Evolutionary conservation across 2,888 invertebrate genomes (phyloP).

Genomic region (Pristionchus entomophagus): DNA sequence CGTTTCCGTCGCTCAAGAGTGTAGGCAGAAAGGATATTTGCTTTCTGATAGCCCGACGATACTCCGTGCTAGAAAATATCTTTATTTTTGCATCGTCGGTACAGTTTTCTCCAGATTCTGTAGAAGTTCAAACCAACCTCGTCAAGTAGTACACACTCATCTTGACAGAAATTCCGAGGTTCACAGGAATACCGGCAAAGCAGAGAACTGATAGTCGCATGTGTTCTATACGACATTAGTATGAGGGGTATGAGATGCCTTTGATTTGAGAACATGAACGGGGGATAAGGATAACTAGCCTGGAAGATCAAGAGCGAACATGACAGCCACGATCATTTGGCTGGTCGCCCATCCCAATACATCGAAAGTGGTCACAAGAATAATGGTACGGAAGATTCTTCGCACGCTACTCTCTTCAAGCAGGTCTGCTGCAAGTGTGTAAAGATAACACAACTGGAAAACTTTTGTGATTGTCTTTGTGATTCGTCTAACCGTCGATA

Average conservation of each 20-base stretch:
- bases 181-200: neutral
- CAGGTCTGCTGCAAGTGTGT: no score
- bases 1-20: no score
- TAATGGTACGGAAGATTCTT: neutral
- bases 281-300: no score
- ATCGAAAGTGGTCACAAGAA: neutral
- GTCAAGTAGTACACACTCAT: neutral
- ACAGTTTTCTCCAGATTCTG: no score
- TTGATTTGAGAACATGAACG: no score
- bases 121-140: no score
- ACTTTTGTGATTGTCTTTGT: no score
- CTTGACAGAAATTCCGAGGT: neutral
- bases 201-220: neutral
- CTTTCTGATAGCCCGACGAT: neutral
- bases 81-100: neutral
- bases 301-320: neutral
- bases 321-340: neutral
- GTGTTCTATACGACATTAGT: neutral
- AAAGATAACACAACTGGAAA: no score
- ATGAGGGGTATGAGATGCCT: neutral
- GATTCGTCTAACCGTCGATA: no score
- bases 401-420: no score
- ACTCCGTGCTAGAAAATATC: neutral
- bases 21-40: no score
- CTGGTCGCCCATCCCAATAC: neutral